Conservation (phyloP, 2,113 vertebrate species). For the Cepphus grylle region DNA sequence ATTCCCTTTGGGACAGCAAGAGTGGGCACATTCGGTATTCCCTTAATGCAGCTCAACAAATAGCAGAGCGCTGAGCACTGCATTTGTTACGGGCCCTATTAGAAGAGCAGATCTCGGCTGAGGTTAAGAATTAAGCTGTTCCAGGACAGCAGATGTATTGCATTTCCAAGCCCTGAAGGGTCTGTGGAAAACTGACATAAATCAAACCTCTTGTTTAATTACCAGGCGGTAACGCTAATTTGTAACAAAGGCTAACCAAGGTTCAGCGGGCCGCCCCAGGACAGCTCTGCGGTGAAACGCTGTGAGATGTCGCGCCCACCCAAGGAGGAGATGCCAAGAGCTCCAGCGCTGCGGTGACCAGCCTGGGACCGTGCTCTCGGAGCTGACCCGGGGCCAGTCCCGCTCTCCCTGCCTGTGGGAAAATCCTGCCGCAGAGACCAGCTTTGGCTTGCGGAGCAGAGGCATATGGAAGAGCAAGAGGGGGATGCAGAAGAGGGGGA, state of each 20-base stretch:
- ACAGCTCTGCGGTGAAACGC: not conserved
- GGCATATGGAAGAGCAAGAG: not conserved
- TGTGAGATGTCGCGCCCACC: accelerated
- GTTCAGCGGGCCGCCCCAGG: accelerated
- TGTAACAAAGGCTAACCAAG: not conserved
- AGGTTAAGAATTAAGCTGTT: not conserved
- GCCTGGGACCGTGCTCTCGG: accelerated
- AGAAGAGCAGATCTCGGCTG: not conserved
- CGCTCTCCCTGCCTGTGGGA: not conserved
- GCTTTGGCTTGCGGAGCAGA: not conserved
- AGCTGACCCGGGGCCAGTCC: not conserved
- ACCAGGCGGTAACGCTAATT: not conserved
- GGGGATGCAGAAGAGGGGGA: not conserved
- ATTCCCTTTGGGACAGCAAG: accelerated
- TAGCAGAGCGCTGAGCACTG: accelerated
- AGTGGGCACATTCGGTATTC: not conserved
- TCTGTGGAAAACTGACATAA: not conserved
- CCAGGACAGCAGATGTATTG: not conserved
- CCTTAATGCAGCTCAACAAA: not conserved
- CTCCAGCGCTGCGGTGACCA: accelerated
- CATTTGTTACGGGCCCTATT: not conserved
- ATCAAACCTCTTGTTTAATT: not conserved
- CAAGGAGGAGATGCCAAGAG: not conserved
- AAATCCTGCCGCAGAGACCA: not conserved
- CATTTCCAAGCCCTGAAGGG: not conserved